These are phyloP conservation scores for Vimba vimba DNA, from an alignment of 2,113 vertebrate genomes.

Conservation along the genomic window DNA sequence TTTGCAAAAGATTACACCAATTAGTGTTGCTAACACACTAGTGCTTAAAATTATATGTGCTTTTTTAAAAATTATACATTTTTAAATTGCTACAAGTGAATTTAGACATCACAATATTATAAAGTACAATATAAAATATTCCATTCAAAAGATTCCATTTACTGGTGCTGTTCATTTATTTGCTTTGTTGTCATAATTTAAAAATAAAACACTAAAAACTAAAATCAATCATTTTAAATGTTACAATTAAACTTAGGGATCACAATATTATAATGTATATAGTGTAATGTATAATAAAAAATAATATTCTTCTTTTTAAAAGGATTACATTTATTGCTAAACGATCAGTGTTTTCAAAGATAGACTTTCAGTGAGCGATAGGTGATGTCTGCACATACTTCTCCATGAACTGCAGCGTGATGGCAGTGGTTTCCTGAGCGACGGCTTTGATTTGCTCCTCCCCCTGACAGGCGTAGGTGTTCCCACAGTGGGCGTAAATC, in stretches of 20 bases:
- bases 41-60: neutral
- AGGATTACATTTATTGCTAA: neutral
- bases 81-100: neutral
- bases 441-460: slow-evolving; percentile 73
- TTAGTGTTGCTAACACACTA: neutral
- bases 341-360: neutral
- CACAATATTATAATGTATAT: neutral
- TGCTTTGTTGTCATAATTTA: neutral
- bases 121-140: neutral
- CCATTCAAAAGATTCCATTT: neutral
- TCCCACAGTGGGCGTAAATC: slow-evolving; percentile 83
- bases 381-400: slow-evolving; percentile 69
- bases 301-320: neutral
- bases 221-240: neutral
- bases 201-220: neutral
- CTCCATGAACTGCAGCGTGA: slow-evolving; percentile 77
- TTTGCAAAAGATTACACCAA: neutral
- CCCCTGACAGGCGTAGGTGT: slow-evolving; percentile 79
- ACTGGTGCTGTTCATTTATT: too few relatives aligned
- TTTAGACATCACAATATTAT: neutral
- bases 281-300: neutral
- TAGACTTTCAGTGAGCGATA: neutral
- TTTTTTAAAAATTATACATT: too few relatives aligned
- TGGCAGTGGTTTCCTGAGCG: slow-evolving; percentile 74
- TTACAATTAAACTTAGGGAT: neutral